Evolutionary conservation across 2,113 vertebrate genomes (phyloP).

Genomic region (Sorex araneus): DNA sequence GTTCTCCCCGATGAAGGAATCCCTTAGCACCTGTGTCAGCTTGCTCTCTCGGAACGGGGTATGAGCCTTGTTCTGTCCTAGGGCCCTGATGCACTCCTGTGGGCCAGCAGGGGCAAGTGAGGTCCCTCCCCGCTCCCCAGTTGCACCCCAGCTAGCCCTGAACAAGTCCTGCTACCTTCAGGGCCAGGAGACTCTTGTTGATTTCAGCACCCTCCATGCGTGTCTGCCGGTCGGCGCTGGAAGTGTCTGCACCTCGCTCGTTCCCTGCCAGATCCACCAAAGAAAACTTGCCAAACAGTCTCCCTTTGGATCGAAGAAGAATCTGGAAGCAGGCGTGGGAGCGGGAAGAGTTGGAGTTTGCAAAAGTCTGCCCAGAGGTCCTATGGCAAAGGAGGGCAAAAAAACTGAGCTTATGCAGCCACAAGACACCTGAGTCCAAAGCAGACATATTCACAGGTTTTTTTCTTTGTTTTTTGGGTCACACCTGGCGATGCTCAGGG

Average conservation of each 20-base stretch:
- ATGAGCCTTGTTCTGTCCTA: conserved; percentile 97
- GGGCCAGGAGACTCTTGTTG: conserved; percentile 97
- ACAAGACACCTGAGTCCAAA: background rate
- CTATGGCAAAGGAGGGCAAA: conserved; percentile 85
- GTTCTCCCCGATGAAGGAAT: conserved; percentile 98
- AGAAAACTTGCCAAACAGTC: conserved; percentile 96
- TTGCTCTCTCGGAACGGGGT: conserved; percentile 98
- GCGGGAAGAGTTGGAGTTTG: conserved; percentile 96
- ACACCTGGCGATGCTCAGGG: too few relatives aligned
- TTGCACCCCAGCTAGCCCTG: background rate
- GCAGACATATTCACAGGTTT: too few relatives aligned
- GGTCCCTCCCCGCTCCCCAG: background rate
- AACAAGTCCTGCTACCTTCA: conserved; percentile 92
- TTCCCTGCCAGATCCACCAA: conserved; percentile 98
- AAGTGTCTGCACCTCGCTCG: conserved; percentile 95
- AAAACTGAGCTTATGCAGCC: conserved; percentile 26
- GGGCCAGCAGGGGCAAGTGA: conserved; percentile 19
- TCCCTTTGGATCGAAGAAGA: conserved; percentile 90
- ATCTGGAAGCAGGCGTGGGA: conserved; percentile 98
- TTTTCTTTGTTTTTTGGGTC: too few relatives aligned
- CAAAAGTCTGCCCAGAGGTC: conserved; percentile 98
- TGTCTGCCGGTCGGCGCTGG: conserved; percentile 94
- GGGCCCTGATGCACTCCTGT: conserved; percentile 98
- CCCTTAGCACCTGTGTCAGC: conserved; percentile 97
- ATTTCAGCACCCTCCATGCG: conserved; percentile 97